These are phyloP conservation scores for Apis laboriosa DNA, from an alignment of 1,140 invertebrate genomes.

Conservation along the genomic window DNA sequence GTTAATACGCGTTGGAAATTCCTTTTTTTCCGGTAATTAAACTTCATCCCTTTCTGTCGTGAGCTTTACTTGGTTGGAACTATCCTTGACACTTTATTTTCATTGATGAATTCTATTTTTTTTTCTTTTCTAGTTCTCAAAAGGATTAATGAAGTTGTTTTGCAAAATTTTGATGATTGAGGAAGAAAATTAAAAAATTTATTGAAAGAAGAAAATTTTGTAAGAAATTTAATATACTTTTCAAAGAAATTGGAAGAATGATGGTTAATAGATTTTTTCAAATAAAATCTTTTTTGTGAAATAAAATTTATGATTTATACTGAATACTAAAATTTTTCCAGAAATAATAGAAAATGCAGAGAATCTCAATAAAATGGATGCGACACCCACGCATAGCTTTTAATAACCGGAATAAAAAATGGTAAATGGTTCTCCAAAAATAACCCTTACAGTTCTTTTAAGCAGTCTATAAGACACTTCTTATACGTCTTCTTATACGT, in stretches of 20 bases:
- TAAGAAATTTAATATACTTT: too few species aligned
- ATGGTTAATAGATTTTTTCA: too few species aligned
- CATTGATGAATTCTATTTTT: not conserved
- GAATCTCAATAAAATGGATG: not conserved
- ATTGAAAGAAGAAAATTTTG: too few species aligned
- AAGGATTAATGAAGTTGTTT: not conserved
- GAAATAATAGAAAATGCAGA: too few species aligned
- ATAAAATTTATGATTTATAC: too few species aligned
- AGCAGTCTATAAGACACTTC: not conserved
- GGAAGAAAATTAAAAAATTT: too few species aligned
- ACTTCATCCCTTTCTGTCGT: not conserved
- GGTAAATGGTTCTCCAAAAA: conserved; percentile 9
- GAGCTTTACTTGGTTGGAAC: not conserved
- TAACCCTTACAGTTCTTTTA: not conserved
- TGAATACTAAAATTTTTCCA: too few species aligned
- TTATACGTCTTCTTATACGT: not conserved
- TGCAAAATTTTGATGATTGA: too few species aligned
- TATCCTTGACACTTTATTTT: not conserved
- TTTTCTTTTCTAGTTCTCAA: too few species aligned
- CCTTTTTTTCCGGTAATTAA: conserved; percentile 39
- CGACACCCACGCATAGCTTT: not conserved
- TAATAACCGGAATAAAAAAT: not conserved
- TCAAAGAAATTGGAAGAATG: too few species aligned
- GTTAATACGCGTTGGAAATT: not conserved
- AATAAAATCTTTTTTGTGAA: too few species aligned